Conservation (phyloP, 1,140 invertebrate genomes). For the Monomorium pharaonis region DNA sequence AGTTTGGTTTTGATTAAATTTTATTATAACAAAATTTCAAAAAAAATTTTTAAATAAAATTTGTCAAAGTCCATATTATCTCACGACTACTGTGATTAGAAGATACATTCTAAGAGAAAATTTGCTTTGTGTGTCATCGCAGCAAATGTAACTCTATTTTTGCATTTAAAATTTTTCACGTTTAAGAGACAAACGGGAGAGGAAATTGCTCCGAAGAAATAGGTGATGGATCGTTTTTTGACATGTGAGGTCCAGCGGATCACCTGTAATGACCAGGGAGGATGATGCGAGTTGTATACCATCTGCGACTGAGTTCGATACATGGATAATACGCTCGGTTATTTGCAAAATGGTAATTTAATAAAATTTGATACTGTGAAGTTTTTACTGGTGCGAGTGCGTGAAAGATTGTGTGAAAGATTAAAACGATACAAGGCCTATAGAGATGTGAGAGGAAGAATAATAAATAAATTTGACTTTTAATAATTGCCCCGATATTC, state of each 20-base stretch:
- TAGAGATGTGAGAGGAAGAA: neutral
- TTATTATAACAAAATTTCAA: too few relatives aligned
- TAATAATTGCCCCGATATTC: neutral
- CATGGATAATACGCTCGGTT: constrained; percentile 16
- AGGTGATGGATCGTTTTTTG: neutral
- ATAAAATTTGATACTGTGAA: constrained; percentile 35
- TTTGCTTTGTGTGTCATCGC: neutral
- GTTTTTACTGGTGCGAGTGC: neutral
- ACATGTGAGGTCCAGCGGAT: neutral
- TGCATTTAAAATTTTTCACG: constrained; percentile 50
- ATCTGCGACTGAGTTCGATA: constrained; percentile 27
- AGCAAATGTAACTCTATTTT: constrained; percentile 51
- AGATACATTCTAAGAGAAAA: too few relatives aligned
- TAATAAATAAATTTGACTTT: neutral
- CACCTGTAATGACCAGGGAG: neutral
- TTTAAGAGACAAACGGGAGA: neutral
- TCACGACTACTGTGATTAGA: too few relatives aligned
- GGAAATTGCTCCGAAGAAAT: neutral
- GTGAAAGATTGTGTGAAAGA: constrained; percentile 30
- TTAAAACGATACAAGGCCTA: constrained; percentile 29
- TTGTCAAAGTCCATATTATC: too few relatives aligned
- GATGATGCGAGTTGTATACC: neutral
- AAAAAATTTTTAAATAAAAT: too few relatives aligned
- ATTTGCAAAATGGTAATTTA: constrained; percentile 23
- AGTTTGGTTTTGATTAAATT: too few relatives aligned